Evolutionary conservation across 2,797 vertebrate genomes (phyloP).

Genomic region (Tenualosa thibaudeaui): DNA sequence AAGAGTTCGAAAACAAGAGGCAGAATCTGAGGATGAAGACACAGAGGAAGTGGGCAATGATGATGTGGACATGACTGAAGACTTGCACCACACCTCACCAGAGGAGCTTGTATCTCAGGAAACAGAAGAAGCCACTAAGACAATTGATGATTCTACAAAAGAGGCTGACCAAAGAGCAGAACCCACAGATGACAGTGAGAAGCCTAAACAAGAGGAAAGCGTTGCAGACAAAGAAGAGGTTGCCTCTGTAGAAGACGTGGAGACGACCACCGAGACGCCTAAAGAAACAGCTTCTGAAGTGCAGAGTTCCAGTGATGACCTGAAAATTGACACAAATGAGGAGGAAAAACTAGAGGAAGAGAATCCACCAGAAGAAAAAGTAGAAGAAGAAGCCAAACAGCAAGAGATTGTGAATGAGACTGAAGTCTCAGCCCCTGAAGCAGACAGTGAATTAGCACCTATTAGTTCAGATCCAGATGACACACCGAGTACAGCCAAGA

Average conservation of each 20-base stretch:
- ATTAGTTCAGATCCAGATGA: slow-evolving; percentile 6
- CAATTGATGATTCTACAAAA: background rate
- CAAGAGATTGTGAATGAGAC: background rate
- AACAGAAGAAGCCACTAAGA: background rate
- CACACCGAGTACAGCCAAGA: background rate
- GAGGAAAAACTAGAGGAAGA: background rate
- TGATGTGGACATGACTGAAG: background rate
- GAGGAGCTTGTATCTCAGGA: background rate
- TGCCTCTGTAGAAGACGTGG: background rate
- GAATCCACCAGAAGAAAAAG: background rate
- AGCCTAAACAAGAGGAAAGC: background rate
- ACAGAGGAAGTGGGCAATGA: background rate
- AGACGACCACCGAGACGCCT: background rate
- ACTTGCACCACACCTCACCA: background rate
- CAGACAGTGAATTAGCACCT: background rate
- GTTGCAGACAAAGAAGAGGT: background rate
- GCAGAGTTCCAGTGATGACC: background rate
- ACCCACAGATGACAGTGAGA: background rate
- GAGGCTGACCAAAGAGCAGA: background rate
- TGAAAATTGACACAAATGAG: background rate
- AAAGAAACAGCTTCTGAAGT: too few relatives aligned
- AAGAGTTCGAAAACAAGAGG: slow-evolving; percentile 19
- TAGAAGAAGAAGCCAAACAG: background rate
- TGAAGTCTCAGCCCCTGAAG: background rate
- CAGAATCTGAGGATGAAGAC: background rate